Base-by-base conservation (phyloP, 1,140 invertebrate species). In the Drosophila bocki region DNA sequence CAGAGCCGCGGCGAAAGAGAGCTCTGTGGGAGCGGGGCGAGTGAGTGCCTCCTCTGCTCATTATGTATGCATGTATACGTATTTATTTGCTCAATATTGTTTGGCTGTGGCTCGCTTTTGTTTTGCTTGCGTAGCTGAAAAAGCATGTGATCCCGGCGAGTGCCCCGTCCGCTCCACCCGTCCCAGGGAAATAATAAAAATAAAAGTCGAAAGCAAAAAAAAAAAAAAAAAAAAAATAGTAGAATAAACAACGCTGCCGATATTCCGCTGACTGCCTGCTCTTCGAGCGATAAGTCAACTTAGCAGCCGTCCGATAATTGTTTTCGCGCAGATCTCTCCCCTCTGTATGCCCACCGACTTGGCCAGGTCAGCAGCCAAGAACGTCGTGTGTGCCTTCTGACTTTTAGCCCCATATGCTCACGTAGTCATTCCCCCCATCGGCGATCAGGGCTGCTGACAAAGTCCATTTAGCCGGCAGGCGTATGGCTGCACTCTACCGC, bases 101-200 rank as follows among this genome's bases (percentile, higher is more conserved):
- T 86, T 69, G 67, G 75, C 75, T 82, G 78, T 67, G 81, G 80
- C 68, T 88, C 54, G 80, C 81, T 88, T 88, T 86, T 88, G 83
- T 79, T 88, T 88, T 91, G 85, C 86, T 91, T 90, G 85, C 85
- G 85, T 90, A 91, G 85, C 86, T 82, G 81, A 85, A 88, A 86
- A 88, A 90, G 86, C 85, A 90, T 90, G 85, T 90, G 85, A 90
- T 86, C 85, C 78, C 75, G 75, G 78, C 68, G 67, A 78, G 85
- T 82, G 83, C 62, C 58, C 64, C 65, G 33, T 29, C 62, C 26
- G 29, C 19, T 13, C 15, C 9, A 7, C 61, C 62, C 67, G 48
- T 22, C 42, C 22, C 42, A 44, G 39, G 44, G 35, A 63, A 80
- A 79, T 48, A 78, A 78, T 72, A 62, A 78, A 78, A 71, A 78